Base-by-base conservation (phyloP, 2,888 invertebrate genomes). In the Drosophila phalerata region DNA sequence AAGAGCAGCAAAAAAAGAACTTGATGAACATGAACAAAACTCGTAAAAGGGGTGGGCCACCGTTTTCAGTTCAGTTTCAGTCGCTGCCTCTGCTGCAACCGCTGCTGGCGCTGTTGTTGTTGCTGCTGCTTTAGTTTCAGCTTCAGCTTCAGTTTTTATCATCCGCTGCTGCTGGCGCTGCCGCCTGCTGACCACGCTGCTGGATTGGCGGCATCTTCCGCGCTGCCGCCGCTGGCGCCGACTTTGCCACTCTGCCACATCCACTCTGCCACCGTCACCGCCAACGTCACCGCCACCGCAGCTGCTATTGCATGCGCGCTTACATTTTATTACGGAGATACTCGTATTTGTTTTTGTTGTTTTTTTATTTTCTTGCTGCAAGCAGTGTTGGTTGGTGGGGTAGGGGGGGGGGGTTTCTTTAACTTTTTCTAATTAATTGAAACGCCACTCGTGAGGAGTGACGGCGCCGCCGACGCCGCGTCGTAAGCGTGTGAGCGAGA, bases 381-480 rank as follows among this genome's bases (percentile, higher is more conserved):
- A 5, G 13, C 22, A 5, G 34, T 13, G n/a, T n/a, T 2, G n/a
- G 37, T 2, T 5, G n/a, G 2, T 2, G 37, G n/a, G 5, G 3
- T 13, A 1, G 34, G 25, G 28, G 15, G 30, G 42, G 56, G 73
- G 73, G 78, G 75, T 77, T 88, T 90, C 82, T 84, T 86, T 85
- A 83, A 81, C 81, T 89, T 88, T 88, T 84, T 88, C 85, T 85
- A 90, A 89, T 89, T 89, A 88, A 89, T 88, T 90, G 89, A 90
- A 86, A 90, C 79, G 89, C 83, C 89, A 84, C 86, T 89, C 85
- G 80, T 73, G 76, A 80, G 85, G 72, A 85, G 78, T 85, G 85
- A 87, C 75, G 77, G 75, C 77, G 69, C 74, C 75, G 75, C 62
- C 74, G 78, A 74, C 57, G 70, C 74, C 57, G 70, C 74, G 76